phyloP scores from a whole-genome alignment of 2,888 invertebrate genomes.

The Euzetes globulus region DNA sequence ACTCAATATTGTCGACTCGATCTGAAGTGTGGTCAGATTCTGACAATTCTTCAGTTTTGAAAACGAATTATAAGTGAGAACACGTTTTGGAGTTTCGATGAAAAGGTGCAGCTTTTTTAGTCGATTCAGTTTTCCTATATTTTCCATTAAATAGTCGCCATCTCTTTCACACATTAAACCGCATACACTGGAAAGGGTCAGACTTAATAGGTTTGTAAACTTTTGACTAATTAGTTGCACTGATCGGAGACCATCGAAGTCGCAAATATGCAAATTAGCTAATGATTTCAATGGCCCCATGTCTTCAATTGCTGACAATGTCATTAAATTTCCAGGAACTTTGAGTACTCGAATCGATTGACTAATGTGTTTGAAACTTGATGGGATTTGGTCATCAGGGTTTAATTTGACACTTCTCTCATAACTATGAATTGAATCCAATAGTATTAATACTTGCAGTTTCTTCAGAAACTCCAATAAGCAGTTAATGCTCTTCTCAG shows the following conservation, averaged over 20 bases:
- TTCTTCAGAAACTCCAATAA: background rate
- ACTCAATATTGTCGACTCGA: background rate
- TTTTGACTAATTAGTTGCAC: background rate
- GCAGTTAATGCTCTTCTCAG: background rate
- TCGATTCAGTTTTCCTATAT: background rate
- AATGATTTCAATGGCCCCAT: background rate
- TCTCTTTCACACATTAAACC: background rate
- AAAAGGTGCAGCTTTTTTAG: background rate
- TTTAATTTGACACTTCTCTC: background rate
- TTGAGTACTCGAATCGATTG: background rate
- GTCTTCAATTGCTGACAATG: background rate
- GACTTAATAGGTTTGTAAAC: background rate
- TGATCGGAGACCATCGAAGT: background rate
- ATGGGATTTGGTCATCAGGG: background rate
- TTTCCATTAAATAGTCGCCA: background rate
- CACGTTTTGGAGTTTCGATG: background rate
- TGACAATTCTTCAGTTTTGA: background rate
- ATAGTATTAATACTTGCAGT: slow-evolving; percentile 3
- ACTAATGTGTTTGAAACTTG: background rate
- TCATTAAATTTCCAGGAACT: background rate
- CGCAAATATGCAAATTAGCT: background rate
- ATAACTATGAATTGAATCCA: slow-evolving; percentile 6
- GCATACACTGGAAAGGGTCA: background rate
- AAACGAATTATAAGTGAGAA: background rate
- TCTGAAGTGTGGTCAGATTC: background rate